Evolutionary conservation across 2,888 invertebrate species (phyloP), one percentile per base, ranked within the genome.

Genomic region (Cryptocephalus primarius): DNA sequence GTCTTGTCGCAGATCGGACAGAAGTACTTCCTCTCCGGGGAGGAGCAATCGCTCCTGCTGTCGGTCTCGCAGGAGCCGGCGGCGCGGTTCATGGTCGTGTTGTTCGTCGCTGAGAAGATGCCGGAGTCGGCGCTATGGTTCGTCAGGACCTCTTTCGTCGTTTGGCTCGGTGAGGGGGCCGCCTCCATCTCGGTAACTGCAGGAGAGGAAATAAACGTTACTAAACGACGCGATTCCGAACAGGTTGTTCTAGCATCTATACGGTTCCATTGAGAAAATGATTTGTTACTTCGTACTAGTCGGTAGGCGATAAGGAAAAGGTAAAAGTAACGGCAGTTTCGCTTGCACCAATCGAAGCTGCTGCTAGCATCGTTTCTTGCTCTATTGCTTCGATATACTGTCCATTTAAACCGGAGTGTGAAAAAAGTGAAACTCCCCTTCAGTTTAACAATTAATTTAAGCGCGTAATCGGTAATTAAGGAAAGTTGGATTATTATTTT

Each of bases 1-100:
- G 75, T 75, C 32, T 72, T 73, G 45, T 78, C 75, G 67, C 85
- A 85, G 48, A 83, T 78, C 12, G 82, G 81, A 61, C 84, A 84
- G 40, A 76, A 66, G 63, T 75, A 81, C 54, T 66, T 68, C 9
- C 65, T 55, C 48, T 67, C 67, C 0, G 65, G 65, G 1, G 65
- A 75, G 56, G 77, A 77, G 55, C 75, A 73, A 48, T 77, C 77
- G 36, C 77, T 77, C 40, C 75, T 67, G 56, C 75, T 76, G 59
- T 79, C 78, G 52, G 75, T 75, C 46, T 61, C 59, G 3, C 57
- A 58, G 14, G 57, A 56, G 10, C 47, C 48, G 36, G 55, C 53
- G n/a, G 41, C 52, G 8, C 50, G 53, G 42, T 59, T 57, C 47
- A 53, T 52, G 33, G 59, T 56, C 10, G 60, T 57, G 48, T 57